Conservation (phyloP, 2,797 vertebrate species). For the Epinephelus coioides region DNA sequence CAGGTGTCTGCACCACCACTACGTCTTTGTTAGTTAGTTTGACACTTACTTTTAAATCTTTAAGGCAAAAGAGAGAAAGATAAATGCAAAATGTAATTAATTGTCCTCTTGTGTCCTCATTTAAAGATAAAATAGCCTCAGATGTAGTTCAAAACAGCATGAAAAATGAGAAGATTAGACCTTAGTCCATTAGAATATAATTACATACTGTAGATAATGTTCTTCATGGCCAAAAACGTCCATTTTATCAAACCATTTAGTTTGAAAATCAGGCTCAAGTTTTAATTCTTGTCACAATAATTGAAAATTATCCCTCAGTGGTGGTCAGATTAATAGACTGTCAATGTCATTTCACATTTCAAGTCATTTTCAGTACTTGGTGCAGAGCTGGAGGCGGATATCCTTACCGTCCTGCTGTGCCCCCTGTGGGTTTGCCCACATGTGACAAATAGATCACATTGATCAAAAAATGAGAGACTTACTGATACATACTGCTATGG, state of each 20-base stretch:
- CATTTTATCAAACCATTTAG: neutral
- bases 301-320: neutral
- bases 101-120: neutral
- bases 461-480: constrained; percentile 12
- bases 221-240: neutral
- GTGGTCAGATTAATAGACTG: neutral
- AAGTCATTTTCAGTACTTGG: neutral
- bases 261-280: neutral
- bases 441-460: constrained; percentile 28
- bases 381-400: neutral
- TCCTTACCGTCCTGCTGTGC: constrained; percentile 9
- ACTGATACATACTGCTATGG: constrained; percentile 25
- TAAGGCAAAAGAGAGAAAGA: neutral
- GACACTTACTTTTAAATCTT: neutral
- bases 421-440: constrained; percentile 17
- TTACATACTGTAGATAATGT: neutral
- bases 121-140: neutral
- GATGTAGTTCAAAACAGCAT: neutral
- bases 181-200: neutral
- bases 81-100: neutral
- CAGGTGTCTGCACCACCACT: neutral
- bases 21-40: neutral
- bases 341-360: neutral
- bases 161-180: constrained; percentile 15
- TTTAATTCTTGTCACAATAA: neutral